A percentile compares a stretch with the other conserved stretches of the same genome.
Conservation (phyloP, 1,140 invertebrate genomes). For the Aphis gossypii region DNA sequence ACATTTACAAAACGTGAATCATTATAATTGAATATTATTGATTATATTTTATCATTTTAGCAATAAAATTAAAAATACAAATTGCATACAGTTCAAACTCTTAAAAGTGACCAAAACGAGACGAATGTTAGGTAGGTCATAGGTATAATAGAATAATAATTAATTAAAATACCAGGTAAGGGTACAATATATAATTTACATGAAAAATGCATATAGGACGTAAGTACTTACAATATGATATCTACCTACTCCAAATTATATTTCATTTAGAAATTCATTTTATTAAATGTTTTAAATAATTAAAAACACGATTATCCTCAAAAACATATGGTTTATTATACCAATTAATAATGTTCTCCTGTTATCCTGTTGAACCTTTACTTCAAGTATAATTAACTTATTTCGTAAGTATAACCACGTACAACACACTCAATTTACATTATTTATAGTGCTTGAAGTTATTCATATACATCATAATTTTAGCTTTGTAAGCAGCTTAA, state of each 20-base stretch:
- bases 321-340: background rate
- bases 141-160: background rate
- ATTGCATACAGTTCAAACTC: background rate
- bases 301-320: background rate
- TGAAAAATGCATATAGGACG: background rate
- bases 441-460: background rate
- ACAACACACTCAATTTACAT: background rate
- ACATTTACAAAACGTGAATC: background rate
- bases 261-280: background rate
- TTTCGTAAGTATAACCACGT: background rate
- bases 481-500: background rate
- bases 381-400: background rate
- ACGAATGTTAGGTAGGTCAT: background rate
- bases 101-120: background rate
- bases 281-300: background rate
- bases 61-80: background rate
- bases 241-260: background rate
- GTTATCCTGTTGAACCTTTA: background rate
- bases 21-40: background rate
- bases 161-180: background rate
- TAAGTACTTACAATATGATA: conserved; percentile 14
- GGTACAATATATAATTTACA: background rate
- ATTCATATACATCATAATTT: background rate
- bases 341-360: background rate
- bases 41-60: too few species aligned